Evolutionary conservation across 2,797 vertebrate species (phyloP).

Genomic region (Glyptemys insculpta): DNA sequence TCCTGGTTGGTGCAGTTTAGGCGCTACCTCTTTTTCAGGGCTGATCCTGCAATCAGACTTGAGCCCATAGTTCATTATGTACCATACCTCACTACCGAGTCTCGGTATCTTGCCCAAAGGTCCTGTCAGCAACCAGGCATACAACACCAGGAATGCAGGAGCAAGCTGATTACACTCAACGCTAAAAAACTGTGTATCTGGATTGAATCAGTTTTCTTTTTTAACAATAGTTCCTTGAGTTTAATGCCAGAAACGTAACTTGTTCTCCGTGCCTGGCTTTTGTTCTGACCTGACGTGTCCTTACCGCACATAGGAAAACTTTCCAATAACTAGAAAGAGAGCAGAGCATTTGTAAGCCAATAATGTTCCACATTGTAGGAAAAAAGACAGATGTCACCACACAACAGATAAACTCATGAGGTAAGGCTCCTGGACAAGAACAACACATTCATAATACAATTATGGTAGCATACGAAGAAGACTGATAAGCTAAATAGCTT

Average conservation of each 20-base stretch:
- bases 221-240: conserved; percentile 60
- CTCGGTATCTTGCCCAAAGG: neutral
- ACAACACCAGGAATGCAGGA: neutral
- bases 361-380: neutral
- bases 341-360: conserved; percentile 27
- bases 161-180: neutral
- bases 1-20: rapidly evolving
- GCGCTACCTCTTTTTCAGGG: neutral
- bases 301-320: conserved; percentile 24
- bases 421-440: conserved; percentile 66
- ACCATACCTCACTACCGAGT: neutral
- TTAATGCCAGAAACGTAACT: conserved; percentile 10
- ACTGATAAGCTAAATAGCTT: conserved; percentile 69
- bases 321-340: conserved; percentile 2
- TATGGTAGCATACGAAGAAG: conserved; percentile 51
- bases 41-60: neutral
- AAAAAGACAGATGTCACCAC: conserved; percentile 26
- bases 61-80: rapidly evolving
- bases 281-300: conserved; percentile 10
- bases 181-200: neutral
- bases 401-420: conserved; percentile 53
- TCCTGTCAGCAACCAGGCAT: rapidly evolving
- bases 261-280: conserved; percentile 21
- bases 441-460: conserved; percentile 70
- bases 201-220: conserved; percentile 11